A percentile compares a stretch with the other conserved stretches of the same genome.
Evolutionary conservation across 1,140 invertebrate species (phyloP).

Genomic region (Tribolium castaneum): DNA sequence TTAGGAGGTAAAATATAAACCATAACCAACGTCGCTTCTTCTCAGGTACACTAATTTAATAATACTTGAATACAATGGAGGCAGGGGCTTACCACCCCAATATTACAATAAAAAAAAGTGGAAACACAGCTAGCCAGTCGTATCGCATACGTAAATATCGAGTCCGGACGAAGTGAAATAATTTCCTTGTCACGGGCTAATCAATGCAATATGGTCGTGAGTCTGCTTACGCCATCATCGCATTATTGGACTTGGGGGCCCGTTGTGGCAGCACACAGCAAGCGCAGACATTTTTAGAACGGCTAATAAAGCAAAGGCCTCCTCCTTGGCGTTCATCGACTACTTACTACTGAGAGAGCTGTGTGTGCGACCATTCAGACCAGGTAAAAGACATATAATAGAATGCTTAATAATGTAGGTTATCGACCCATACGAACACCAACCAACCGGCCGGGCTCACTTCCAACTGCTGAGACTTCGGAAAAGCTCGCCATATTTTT

Average conservation of each 20-base stretch:
- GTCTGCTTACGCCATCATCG: conserved; percentile 36
- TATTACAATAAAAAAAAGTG: no score
- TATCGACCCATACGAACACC: conserved; percentile 59
- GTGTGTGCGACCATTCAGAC: conserved; percentile 57
- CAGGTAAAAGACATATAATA: conserved; percentile 63
- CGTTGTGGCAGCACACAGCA: conserved; percentile 2
- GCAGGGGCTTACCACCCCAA: no score
- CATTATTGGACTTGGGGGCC: conserved; percentile 33
- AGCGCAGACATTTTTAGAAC: conserved; percentile 61
- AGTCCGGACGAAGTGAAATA: conserved; percentile 1
- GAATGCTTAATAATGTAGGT: conserved; percentile 64
- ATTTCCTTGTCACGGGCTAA: conserved; percentile 41
- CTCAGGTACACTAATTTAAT: not conserved
- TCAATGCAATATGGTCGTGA: conserved; percentile 38
- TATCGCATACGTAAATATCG: no score
- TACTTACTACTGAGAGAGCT: conserved; percentile 32
- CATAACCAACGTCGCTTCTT: not conserved
- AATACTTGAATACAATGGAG: not conserved
- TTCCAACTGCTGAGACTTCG: conserved; percentile 13
- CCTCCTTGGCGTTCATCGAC: conserved; percentile 47
- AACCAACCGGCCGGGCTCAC: conserved; percentile 25
- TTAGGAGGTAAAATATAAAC: not conserved
- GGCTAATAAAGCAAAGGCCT: conserved; percentile 59
- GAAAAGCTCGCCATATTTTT: conserved; percentile 33
- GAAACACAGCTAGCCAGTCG: no score